Conservation (phyloP, 1,140 invertebrate species). For the Manduca sexta region DNA sequence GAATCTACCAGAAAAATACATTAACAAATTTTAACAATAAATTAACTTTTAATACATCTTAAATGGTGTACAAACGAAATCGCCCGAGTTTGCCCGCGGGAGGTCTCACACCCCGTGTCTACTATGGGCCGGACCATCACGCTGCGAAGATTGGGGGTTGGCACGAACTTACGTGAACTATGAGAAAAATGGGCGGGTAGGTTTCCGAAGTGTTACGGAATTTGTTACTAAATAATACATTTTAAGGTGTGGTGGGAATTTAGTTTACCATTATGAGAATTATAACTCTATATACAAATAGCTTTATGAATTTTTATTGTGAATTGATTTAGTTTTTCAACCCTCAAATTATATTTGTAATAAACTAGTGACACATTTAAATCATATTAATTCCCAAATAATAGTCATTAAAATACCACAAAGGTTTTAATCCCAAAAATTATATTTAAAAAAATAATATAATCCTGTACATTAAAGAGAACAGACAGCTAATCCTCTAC, state of each 20-base stretch:
- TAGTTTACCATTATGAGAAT: no score
- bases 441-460: no score
- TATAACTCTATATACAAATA: no score
- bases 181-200: slow-evolving; percentile 38
- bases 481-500: slow-evolving; percentile 12
- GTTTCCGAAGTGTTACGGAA: neutral
- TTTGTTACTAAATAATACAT: no score
- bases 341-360: no score
- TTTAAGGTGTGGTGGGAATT: no score
- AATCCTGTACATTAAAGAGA: neutral
- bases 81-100: slow-evolving; percentile 24
- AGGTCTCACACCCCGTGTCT: slow-evolving; percentile 1
- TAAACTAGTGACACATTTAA: no score
- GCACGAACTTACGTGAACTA: slow-evolving; percentile 14
- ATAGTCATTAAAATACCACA: no score
- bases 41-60: slow-evolving; percentile 41
- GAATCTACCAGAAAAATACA: slow-evolving; percentile 11
- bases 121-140: slow-evolving; percentile 23
- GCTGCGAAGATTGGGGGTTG: slow-evolving; percentile 28
- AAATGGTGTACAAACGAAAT: slow-evolving; percentile 29
- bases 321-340: no score
- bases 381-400: no score
- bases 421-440: no score
- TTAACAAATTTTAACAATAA: slow-evolving; percentile 35
- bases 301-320: no score